Base-by-base conservation (phyloP, 2,797 vertebrate genomes). In the Neopelma chrysocephalum region DNA sequence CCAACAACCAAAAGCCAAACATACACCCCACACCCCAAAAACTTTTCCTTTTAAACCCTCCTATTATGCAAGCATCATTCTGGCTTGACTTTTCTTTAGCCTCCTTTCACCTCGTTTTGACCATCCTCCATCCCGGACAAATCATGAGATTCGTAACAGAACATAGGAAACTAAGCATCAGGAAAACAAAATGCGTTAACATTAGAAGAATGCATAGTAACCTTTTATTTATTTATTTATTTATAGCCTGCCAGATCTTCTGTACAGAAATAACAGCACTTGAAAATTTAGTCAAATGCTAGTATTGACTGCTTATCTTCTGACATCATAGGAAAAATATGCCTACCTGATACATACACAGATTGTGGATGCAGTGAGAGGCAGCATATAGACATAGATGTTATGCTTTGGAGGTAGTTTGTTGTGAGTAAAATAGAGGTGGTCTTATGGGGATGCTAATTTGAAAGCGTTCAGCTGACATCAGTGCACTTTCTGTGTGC, bases 351-450 rank as follows among this genome's bases (percentile, higher is more conserved):
- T 47, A 47, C 7, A 54, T 1, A 1, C 6, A 31, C 6, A 43
- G 25, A 21, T 19, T 53, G 19, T 43, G 13, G 9, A 26, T 60
- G 19, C 17, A 64, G 17, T 34, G 48, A 61, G 38, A 61, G 25
- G 29, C 34, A 78, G 18, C 4, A 7, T 32, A 12, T 15, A 38
- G 22, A n/a, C 23, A 31, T 0, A 29, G 3, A n/a, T 0, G 1
- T 75, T 48, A 18, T 22, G 15, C 38, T 84, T 82, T n/a, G 51
- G 15, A 84, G 68, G 8, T 43, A 43, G 57, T 54, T 57, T 0
- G 0, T 45, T 58, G 26, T 25, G 2, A 78, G 25, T 34, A 60
- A 76, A 94, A 66, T 25, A 34, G 15, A 71, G 15, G 15, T 38
- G 29, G 15, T 26, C 32, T 82, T 43, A 53, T 0, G 1, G 18